A percentile compares a stretch with the other conserved stretches of the same genome.
Conservation (phyloP, 2,888 invertebrate species). For the Sisyra nigra region DNA sequence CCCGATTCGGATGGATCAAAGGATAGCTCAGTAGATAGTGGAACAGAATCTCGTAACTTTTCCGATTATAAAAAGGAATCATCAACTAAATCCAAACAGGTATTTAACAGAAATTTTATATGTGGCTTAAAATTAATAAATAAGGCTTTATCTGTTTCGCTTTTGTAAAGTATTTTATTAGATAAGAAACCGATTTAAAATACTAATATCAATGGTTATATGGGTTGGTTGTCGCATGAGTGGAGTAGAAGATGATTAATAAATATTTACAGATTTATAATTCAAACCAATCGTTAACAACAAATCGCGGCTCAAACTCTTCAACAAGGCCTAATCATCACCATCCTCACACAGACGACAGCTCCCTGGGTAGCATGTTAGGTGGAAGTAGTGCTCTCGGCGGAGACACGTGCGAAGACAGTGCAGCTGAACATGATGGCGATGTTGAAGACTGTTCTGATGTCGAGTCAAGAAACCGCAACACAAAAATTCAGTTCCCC, state of each 20-base stretch:
- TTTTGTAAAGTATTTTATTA: constrained; percentile 8
- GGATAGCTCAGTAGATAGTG: constrained; percentile 73
- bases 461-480: constrained; percentile 37
- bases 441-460: constrained; percentile 79
- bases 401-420: constrained; percentile 7
- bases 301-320: constrained; percentile 21
- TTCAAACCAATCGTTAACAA: constrained; percentile 14
- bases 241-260: neutral
- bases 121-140: neutral
- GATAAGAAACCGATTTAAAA: no score
- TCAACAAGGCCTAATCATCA: constrained; percentile 35
- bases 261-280: constrained; percentile 1
- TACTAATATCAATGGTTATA: no score
- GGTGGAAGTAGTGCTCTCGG: constrained; percentile 7
- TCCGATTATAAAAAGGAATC: constrained; percentile 38
- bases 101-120: constrained; percentile 17
- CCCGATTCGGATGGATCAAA: constrained; percentile 57
- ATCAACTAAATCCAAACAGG: constrained; percentile 34
- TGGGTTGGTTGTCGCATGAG: no score
- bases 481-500: constrained; percentile 41
- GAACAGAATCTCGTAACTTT: constrained; percentile 38
- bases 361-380: constrained; percentile 42
- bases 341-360: constrained; percentile 51
- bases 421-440: constrained; percentile 64
- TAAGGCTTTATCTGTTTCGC: neutral